phyloP scores from a whole-genome alignment of 2,888 invertebrate species.

The Pandemis corylana region DNA sequence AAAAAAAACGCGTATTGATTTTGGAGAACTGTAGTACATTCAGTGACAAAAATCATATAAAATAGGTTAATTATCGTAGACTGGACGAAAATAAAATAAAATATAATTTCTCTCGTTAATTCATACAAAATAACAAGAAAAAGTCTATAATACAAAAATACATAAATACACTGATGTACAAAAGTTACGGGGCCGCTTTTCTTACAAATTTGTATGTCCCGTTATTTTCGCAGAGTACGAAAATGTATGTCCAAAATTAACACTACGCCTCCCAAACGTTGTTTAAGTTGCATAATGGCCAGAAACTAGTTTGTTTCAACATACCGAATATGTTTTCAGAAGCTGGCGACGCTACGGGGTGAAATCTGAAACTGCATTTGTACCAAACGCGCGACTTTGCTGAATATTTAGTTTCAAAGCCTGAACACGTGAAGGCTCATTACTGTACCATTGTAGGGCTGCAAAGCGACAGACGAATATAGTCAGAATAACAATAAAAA shows the following conservation, averaged over 20 bases:
- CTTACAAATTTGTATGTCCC: too few species aligned
- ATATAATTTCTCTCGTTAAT: too few species aligned
- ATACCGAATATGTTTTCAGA: neutral
- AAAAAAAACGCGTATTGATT: too few species aligned
- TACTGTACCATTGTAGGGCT: slow-evolving; percentile 45
- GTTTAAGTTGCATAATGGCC: slow-evolving; percentile 29
- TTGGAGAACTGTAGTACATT: too few species aligned
- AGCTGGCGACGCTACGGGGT: neutral
- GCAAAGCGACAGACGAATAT: slow-evolving; percentile 7
- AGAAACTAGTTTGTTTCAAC: slow-evolving; percentile 27
- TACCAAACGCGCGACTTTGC: slow-evolving; percentile 46
- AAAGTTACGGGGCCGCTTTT: too few species aligned
- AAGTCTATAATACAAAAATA: too few species aligned
- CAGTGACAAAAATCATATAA: too few species aligned
- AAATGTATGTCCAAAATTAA: neutral
- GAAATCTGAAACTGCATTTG: slow-evolving; percentile 45
- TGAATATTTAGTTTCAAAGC: slow-evolving; percentile 59
- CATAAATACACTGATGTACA: too few species aligned
- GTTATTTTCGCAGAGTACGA: too few species aligned
- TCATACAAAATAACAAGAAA: too few species aligned
- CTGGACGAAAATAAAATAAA: too few species aligned
- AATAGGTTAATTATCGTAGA: too few species aligned
- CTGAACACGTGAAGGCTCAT: slow-evolving; percentile 50
- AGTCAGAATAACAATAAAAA: neutral
- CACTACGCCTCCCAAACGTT: slow-evolving; percentile 11